Evolutionary conservation across 1,140 invertebrate genomes (phyloP), one percentile per base, ranked within the genome.

Genomic region (Aphis gossypii): DNA sequence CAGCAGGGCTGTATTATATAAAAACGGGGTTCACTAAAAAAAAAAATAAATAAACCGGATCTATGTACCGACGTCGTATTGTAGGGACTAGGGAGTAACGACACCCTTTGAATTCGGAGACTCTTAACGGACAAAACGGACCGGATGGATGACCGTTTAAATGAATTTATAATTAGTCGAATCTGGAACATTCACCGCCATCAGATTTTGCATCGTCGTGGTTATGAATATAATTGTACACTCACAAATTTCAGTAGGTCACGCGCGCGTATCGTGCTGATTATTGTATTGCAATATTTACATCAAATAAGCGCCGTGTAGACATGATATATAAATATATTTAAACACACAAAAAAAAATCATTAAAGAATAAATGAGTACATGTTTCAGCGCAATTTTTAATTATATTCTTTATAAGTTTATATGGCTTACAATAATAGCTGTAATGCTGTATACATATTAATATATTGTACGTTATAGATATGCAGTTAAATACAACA

Each of bases 41-140:
- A 92, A 92, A 93, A 90, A 88, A 88, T 21, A 88, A 41, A 51
- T 21, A 92, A 93, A 93, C 92, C 92, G 92, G 92, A 93, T 93
- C 76, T 88, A 35, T 88, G 41, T 88, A 54, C 48, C 35, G 35
- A 8, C 18, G 2, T 35, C 20, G 46, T 88, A 84, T 84, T 76
- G 48, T 38, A 83, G 54, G 54, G 56, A 90, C 38, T 68, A 68
- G 54, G 89, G 89, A 90, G 54, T 68, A 68, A 90, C 89, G 14
- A 60, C 89, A 60, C 89, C 89, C 54, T 90, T 90, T 90, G 82
- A 51, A 44, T 35, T 46, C 35, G 0, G 35, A 35, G 35, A 54
- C 92, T 83, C 76, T 93, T 93, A 93, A 93, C 92, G 92, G 92
- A 93, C 82, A 93, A 93, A 92, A 93, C 92, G 54, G 88, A 56